Conservation (phyloP, 2,888 invertebrate genomes). For the Alviniconcha strummeri region DNA sequence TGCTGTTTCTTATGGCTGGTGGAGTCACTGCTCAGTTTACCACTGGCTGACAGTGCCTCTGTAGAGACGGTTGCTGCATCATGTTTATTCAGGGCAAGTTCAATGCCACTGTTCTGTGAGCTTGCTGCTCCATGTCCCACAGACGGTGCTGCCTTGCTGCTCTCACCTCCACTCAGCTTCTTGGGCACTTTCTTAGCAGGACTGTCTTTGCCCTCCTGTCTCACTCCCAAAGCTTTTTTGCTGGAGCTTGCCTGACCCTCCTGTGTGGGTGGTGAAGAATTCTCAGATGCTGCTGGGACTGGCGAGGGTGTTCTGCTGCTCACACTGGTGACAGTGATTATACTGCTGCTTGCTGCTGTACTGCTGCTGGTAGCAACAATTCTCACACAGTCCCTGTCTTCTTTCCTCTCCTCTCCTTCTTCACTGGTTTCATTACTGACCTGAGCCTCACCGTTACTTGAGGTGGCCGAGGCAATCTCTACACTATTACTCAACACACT, state of each 20-base stretch:
- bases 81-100: slow-evolving; percentile 2
- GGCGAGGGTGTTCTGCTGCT: not conserved
- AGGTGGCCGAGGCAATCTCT: not conserved
- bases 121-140: not conserved
- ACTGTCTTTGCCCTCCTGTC: not conserved
- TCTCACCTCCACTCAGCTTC: not conserved
- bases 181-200: not conserved
- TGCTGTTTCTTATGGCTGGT: not conserved
- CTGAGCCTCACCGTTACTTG: not conserved
- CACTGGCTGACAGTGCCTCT: not conserved
- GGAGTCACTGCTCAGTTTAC: too few species aligned
- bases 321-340: not conserved
- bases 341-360: not conserved
- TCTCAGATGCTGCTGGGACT: not conserved
- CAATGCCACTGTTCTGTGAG: too few species aligned
- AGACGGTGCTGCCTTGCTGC: slow-evolving; percentile 15
- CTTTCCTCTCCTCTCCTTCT: not conserved
- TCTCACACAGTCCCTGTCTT: not conserved
- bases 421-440: not conserved
- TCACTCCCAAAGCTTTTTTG: not conserved
- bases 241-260: not conserved
- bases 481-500: not conserved
- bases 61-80: not conserved
- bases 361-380: not conserved
- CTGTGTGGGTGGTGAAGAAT: not conserved